Evolutionary conservation across 2,888 invertebrate species (phyloP).

Genomic region (Ophion costatus): DNA sequence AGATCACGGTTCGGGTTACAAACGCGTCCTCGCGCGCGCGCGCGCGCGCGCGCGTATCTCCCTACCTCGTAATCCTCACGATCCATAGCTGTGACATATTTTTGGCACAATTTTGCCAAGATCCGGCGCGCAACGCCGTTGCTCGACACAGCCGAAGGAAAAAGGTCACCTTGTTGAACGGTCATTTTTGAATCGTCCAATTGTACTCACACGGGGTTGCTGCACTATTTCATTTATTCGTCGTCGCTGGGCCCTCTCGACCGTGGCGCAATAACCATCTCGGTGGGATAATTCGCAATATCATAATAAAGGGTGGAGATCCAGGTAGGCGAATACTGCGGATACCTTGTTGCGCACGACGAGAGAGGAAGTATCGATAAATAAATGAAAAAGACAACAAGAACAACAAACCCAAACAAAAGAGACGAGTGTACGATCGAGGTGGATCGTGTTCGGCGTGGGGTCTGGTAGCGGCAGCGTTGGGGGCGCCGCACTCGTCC

Average conservation of each 20-base stretch:
- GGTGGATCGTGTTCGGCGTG: conserved; percentile 69
- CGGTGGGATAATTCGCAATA: too few species aligned
- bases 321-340: too few species aligned
- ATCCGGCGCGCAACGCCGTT: background rate
- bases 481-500: conserved; percentile 22
- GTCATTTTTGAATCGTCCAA: background rate
- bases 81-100: background rate
- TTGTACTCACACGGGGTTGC: background rate
- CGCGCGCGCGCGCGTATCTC: background rate
- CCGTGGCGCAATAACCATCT: too few species aligned
- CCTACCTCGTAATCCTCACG: background rate
- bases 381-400: background rate
- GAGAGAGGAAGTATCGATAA: background rate
- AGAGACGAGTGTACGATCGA: conserved; percentile 69
- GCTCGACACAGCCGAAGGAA: background rate
- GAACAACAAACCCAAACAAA: background rate
- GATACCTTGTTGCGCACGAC: too few species aligned
- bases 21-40: conserved; percentile 11
- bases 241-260: background rate
- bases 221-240: background rate
- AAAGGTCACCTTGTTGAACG: background rate
- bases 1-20: conserved; percentile 40
- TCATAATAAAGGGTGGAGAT: too few species aligned
- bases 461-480: background rate
- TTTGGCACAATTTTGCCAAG: background rate